Base-by-base conservation (phyloP, 2,888 invertebrate genomes). In the Biston betularia region DNA sequence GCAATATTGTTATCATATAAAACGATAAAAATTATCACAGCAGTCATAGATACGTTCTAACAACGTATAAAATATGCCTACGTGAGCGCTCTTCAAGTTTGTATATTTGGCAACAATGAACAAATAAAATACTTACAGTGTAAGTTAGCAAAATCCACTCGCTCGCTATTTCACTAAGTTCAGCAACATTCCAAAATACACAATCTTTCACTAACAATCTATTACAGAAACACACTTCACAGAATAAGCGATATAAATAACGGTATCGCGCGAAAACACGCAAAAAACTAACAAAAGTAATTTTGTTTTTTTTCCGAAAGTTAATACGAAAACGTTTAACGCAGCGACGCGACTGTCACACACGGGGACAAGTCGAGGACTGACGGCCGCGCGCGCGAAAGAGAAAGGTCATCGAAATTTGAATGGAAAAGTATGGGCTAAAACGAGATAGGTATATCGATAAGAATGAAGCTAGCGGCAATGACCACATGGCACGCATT, bases 401-500 rank as follows among this genome's bases (percentile, higher is more conserved):
- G 89, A 85, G 87, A 87, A 85, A 87, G 79, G 80, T 78, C 79
- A 77, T 15, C n/a, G 74, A 72, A 71, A 80, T 82, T 83, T 82
- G 81, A 79, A 81, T 82, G 77, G 73, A 75, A 74, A 72, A 61
- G 63, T 62, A 44, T 70, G 66, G 49, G 88, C 72, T 73, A 24
- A 84, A 90, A 65, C 77, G 83, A 79, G 90, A 90, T 50, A 68
- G 72, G 40, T 50, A 48, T 71, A 65, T 70, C 68, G 75, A 76
- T 75, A 74, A 75, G 79, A 79, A 80, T 85, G 87, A 89, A 90
- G 89, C 87, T 89, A 85, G 89, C 85, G 86, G 84, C 85, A 89
- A 86, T 91, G 91, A 92, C 90, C 92, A 93, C 91, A 92, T 92
- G 90, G 90, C 85, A 86, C 85, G 88, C 87, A 87, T 88, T 88